Conservation (phyloP, 2,113 vertebrate genomes). For the Carassius gibelio region DNA sequence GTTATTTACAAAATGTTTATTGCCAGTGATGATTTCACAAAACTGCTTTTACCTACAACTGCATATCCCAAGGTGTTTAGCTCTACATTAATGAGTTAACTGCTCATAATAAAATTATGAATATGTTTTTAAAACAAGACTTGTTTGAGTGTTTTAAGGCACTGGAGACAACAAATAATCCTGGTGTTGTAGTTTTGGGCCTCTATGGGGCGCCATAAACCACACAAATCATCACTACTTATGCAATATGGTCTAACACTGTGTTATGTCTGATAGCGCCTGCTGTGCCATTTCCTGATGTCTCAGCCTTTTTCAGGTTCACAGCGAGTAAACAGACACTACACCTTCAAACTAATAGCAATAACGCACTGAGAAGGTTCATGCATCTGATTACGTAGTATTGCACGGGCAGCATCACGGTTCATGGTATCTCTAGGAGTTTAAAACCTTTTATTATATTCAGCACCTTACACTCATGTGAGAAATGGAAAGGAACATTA, state of each 20-base stretch:
- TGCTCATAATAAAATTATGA: slow-evolving; percentile 77
- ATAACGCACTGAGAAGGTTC: neutral
- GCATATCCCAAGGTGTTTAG: slow-evolving; percentile 66
- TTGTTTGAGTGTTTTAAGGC: slow-evolving; percentile 35
- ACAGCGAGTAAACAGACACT: neutral
- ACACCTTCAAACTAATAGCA: neutral
- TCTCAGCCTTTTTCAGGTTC: neutral
- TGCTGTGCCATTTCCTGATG: neutral
- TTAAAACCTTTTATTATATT: neutral
- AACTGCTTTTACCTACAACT: slow-evolving; percentile 60
- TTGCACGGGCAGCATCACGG: neutral
- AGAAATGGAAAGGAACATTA: neutral
- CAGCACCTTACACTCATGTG: neutral
- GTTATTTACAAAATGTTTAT: slow-evolving; percentile 59
- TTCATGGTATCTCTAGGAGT: neutral
- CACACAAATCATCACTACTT: neutral
- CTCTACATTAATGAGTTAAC: slow-evolving; percentile 67
- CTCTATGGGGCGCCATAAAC: neutral
- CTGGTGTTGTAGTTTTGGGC: neutral
- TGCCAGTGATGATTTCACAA: slow-evolving; percentile 68
- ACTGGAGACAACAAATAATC: neutral
- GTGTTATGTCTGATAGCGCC: neutral
- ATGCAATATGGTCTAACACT: neutral
- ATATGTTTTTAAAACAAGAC: slow-evolving; percentile 74
- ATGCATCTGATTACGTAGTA: neutral